These are phyloP conservation scores for Perca fluviatilis DNA, from an alignment of 2,113 vertebrate species.

Conservation along the genomic window DNA sequence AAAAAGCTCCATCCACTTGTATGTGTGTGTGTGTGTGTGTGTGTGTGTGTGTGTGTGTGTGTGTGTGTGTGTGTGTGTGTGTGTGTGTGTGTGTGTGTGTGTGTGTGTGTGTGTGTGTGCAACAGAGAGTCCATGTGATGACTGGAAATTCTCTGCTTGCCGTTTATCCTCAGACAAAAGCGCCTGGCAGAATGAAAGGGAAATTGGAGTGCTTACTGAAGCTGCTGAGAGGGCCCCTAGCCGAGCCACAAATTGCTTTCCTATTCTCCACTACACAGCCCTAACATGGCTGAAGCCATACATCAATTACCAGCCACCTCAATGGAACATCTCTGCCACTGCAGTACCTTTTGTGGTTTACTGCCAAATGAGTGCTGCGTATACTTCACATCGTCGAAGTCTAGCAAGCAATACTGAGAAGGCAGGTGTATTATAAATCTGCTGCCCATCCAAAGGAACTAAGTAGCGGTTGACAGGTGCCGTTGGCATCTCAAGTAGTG, in stretches of 20 bases:
- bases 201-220: slow-evolving; percentile 73
- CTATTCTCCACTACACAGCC: slow-evolving; percentile 60
- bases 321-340: slow-evolving; percentile 61
- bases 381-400: slow-evolving; percentile 47
- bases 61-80: too few relatives aligned
- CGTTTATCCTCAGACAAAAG: slow-evolving; percentile 75
- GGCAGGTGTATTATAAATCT: slow-evolving; percentile 64
- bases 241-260: slow-evolving; percentile 76
- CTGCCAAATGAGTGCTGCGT: slow-evolving; percentile 52
- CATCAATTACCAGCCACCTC: slow-evolving; percentile 73
- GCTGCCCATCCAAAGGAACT: slow-evolving; percentile 60
- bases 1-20: slow-evolving; percentile 47
- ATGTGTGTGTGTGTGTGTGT: too few relatives aligned
- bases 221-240: slow-evolving; percentile 68
- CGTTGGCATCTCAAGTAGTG: slow-evolving; percentile 28
- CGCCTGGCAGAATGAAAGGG: slow-evolving; percentile 63
- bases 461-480: slow-evolving; percentile 60
- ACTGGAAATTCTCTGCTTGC: slow-evolving; percentile 64
- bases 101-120: background rate
- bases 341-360: slow-evolving; percentile 65
- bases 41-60: slow-evolving; percentile 47
- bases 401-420: slow-evolving; percentile 38
- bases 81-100: too few relatives aligned
- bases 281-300: slow-evolving; percentile 70
- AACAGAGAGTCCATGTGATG: slow-evolving; percentile 62